Evolutionary conservation across 2,888 invertebrate species (phyloP), one percentile per base, ranked within the genome.

Genomic region (Eudemis profundana): DNA sequence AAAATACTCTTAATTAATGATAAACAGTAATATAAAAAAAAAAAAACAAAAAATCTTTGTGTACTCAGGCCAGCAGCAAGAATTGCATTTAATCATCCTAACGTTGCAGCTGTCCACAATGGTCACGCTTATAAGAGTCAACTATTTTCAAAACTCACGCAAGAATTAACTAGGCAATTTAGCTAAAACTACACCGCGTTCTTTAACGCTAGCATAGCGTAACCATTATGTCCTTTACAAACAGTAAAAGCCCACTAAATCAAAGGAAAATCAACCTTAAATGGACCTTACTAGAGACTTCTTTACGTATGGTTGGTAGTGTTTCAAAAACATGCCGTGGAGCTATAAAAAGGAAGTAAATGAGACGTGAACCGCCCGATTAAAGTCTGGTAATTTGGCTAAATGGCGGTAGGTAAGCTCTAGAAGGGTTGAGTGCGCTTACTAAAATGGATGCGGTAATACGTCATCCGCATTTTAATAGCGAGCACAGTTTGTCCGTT

Each of bases 331-430:
- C 71, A 74, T 69, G 64, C 72, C 68, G 68, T 68, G 73, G 69
- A 80, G 80, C 81, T 78, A 77, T 85, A 84, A 84, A 84, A 87
- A 84, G 78, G 71, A 74, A 75, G 78, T 79, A 83, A 86, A 86
- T 87, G 85, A 86, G 84, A 85, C 86, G 85, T 84, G 84, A 86
- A 84, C 82, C 81, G 70, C 74, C 78, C 83, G 81, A 85, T 86
- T 87, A 82, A 78, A 84, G 80, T 78, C 80, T 73, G 78, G 81
- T 79, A 84, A 87, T 86, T 86, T 81, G 76, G 75, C 72, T 75
- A 82, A 85, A 86, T 84, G 83, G 78, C 77, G 76, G 72, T 68
- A 66, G 70, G 71, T 72, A 59, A 67, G 72, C 69, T 70, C 66
- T 70, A 69, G 77, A 76, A 77, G 76, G 77, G 76, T 75, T 71